phyloP scores from a whole-genome alignment of 2,797 vertebrate genomes.

The Acanthis flammea region DNA sequence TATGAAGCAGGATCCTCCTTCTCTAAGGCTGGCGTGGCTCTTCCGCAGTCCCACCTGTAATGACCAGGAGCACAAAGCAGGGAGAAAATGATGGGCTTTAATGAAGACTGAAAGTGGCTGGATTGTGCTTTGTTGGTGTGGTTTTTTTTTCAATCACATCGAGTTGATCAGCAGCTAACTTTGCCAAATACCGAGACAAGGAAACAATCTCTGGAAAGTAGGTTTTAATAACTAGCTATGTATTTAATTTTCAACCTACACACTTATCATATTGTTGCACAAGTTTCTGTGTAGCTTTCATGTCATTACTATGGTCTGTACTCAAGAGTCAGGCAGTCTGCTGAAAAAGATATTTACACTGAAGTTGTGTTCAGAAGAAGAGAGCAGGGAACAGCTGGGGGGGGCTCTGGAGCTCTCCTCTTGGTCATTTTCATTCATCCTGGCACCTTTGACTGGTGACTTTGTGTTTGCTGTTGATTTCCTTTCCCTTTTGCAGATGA shows the following conservation, averaged over 20 bases:
- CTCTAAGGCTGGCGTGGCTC: constrained; percentile 81
- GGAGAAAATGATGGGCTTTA: background rate
- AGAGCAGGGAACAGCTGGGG: background rate
- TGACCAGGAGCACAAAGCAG: background rate
- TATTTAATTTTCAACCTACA: background rate
- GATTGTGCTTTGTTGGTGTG: background rate
- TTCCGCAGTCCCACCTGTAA: constrained; percentile 90
- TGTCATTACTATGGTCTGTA: background rate
- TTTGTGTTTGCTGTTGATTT: background rate
- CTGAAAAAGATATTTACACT: background rate
- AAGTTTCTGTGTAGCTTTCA: background rate
- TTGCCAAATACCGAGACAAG: background rate
- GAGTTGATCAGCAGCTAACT: background rate
- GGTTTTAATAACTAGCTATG: background rate
- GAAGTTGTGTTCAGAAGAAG: background rate
- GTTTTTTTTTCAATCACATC: background rate
- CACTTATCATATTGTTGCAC: background rate
- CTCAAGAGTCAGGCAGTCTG: background rate
- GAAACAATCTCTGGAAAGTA: background rate
- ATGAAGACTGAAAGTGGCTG: background rate
- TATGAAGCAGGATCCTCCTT: constrained; percentile 76
- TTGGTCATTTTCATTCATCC: background rate
- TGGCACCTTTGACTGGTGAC: background rate
- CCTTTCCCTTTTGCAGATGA: background rate
- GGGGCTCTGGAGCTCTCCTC: background rate